These are phyloP conservation scores for Pseudomyrmex concolor DNA, from an alignment of 1,140 invertebrate species.

Conservation along the genomic window DNA sequence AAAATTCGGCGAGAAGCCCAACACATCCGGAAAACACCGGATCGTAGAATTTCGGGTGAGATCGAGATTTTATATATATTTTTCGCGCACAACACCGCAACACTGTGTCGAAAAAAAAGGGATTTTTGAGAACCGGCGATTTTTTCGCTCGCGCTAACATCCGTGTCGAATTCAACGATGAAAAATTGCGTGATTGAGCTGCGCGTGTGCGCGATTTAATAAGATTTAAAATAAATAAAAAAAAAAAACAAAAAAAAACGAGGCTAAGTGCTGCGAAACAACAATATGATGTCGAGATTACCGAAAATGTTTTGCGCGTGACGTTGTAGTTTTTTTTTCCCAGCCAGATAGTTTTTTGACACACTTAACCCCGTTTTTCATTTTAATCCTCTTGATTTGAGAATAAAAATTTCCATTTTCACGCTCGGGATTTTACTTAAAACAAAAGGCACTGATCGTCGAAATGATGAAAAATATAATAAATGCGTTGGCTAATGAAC, in stretches of 20 bases:
- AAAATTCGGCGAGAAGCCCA: background rate
- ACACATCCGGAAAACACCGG: background rate
- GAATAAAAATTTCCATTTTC: background rate
- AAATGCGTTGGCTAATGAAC: no score
- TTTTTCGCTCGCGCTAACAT: conserved; percentile 5
- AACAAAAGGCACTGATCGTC: background rate
- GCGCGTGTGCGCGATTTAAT: conserved; percentile 11
- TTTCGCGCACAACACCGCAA: background rate
- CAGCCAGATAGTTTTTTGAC: background rate
- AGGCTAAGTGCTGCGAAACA: conserved; percentile 9
- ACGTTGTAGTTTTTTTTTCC: conserved; percentile 3
- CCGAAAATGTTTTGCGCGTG: background rate
- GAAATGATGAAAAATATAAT: background rate
- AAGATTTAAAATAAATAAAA: background rate
- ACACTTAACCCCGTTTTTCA: background rate
- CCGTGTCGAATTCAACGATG: background rate
- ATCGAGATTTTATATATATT: conserved; percentile 9
- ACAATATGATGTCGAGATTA: background rate
- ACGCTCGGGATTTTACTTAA: background rate
- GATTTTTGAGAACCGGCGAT: background rate
- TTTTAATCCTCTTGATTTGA: background rate
- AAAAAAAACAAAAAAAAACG: background rate
- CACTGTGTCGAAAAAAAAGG: background rate
- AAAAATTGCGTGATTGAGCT: conserved; percentile 25
- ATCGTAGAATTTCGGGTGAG: background rate